These are phyloP conservation scores for Pantelozetes paolii DNA, from an alignment of 2,888 invertebrate genomes.

Conservation along the genomic window DNA sequence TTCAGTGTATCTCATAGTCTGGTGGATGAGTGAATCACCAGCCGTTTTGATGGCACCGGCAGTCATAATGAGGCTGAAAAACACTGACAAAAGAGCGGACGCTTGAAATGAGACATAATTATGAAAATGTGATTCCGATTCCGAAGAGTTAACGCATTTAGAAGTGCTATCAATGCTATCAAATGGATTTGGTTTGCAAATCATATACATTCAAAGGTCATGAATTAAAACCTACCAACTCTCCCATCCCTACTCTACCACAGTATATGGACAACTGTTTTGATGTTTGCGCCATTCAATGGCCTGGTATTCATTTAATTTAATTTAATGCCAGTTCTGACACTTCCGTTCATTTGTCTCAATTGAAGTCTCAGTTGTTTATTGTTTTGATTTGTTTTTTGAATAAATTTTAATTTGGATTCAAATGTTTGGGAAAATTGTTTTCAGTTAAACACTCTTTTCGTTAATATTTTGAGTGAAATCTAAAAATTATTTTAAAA, in stretches of 20 bases:
- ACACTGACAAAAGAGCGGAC: constrained; percentile 23
- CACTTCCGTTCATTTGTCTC: constrained; percentile 30
- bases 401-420: too few species aligned
- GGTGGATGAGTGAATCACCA: constrained; percentile 23
- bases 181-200: constrained; percentile 34
- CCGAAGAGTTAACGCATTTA: constrained; percentile 1
- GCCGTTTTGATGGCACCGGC: constrained; percentile 1
- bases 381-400: not conserved
- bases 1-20: not conserved
- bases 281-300: constrained; percentile 7
- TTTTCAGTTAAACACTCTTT: too few species aligned
- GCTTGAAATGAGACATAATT: constrained; percentile 30
- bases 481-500: too few species aligned
- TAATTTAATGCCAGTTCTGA: constrained; percentile 26
- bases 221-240: constrained; percentile 16
- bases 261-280: not conserved
- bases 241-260: not conserved
- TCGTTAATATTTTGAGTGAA: too few species aligned
- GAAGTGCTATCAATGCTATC: constrained; percentile 25
- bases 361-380: not conserved
- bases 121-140: constrained; percentile 32
- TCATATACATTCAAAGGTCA: constrained; percentile 23
- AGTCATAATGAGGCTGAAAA: constrained; percentile 30
- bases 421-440: too few species aligned
- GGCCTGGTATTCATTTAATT: not conserved